A percentile compares a stretch with the other conserved stretches of the same genome.
These are phyloP conservation scores for Fragum sueziense DNA, from an alignment of 2,888 invertebrate species.

Conservation along the genomic window DNA sequence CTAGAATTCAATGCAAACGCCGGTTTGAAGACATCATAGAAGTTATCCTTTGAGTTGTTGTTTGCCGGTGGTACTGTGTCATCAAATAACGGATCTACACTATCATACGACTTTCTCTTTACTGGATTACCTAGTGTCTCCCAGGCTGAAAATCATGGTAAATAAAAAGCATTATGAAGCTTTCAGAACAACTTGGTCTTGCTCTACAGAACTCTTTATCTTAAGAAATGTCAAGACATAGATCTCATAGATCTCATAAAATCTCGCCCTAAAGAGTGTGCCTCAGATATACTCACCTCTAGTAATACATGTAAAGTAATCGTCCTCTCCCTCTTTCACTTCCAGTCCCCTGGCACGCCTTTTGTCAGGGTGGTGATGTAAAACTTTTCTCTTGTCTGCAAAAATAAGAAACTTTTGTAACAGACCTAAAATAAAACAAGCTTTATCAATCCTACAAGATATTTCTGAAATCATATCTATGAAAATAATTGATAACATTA, in stretches of 20 bases:
- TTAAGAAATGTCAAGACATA: too few species aligned
- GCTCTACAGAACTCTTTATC: too few species aligned
- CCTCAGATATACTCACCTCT: constrained; percentile 84
- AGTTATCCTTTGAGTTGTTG: constrained; percentile 88
- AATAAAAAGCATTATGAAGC: too few species aligned
- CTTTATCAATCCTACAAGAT: too few species aligned
- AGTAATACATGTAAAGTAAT: constrained; percentile 99
- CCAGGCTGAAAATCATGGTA: constrained; percentile 90
- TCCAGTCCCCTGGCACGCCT: constrained; percentile 92
- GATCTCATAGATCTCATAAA: too few species aligned
- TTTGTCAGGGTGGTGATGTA: constrained; percentile 99
- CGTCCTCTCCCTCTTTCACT: constrained; percentile 89
- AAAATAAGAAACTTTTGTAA: background rate
- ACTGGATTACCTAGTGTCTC: constrained; percentile 92
- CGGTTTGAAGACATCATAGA: constrained; percentile 85
- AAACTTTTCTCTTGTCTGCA: constrained; percentile 90
- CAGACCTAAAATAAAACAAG: too few species aligned
- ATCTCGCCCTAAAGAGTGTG: too few species aligned
- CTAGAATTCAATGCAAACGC: constrained; percentile 84
- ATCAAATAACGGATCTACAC: constrained; percentile 97
- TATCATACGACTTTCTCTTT: constrained; percentile 96
- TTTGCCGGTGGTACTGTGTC: constrained; percentile 91
- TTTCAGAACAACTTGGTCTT: too few species aligned
- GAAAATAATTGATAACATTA: too few species aligned
- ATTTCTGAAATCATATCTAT: too few species aligned